Base-by-base conservation (phyloP, 2,797 vertebrate genomes). In the Pygocentrus nattereri region DNA sequence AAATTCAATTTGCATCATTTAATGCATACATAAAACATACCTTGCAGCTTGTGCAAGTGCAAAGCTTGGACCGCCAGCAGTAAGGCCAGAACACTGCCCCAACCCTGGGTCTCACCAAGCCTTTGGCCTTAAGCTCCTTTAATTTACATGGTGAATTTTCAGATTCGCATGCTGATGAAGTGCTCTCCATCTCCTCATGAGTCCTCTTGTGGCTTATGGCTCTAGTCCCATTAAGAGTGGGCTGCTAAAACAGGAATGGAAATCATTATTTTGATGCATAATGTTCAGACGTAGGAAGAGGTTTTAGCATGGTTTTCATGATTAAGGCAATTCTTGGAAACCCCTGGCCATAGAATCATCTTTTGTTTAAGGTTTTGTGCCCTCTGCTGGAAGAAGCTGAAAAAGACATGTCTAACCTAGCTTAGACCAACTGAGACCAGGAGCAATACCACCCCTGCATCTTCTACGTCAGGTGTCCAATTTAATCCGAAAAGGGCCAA, bases 51-150 rank as follows among this genome's bases (percentile, higher is more conserved):
- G 89, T 90, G 90, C 97, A 99, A 83, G 93, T 94, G 88, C 98
- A 99, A n/a, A 99, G 88, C 84, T 96, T 91, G 72, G 93, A 92
- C 44, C 97, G 95, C 98, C 97, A 99, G 86, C 92, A 92, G 1
- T 90, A 93, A 1, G 97, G 96, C 97, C 97, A 99, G 88, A 97
- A 99, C 84, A 96, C 97, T 0, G 97, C 96, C 54, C 93, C 93
- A 61, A 91, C 90, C 61, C 90, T 93, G 13, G 12, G 80, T 90
- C 92, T 92, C 5, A 93, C 52, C 68, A 69, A 85, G 0, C 72
- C 90, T 70, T 85, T 92, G 25, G 81, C 90, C 87, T 93, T 90
- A 86, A 98, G 93, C 80, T 94, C 94, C 81, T 90, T 91, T 85
- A 98, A 91, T 88, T 76, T 94, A 90, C 97, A 99, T 34, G 10